These are phyloP conservation scores for Morphnarchus princeps DNA, from an alignment of 2,113 vertebrate species.

Conservation along the genomic window DNA sequence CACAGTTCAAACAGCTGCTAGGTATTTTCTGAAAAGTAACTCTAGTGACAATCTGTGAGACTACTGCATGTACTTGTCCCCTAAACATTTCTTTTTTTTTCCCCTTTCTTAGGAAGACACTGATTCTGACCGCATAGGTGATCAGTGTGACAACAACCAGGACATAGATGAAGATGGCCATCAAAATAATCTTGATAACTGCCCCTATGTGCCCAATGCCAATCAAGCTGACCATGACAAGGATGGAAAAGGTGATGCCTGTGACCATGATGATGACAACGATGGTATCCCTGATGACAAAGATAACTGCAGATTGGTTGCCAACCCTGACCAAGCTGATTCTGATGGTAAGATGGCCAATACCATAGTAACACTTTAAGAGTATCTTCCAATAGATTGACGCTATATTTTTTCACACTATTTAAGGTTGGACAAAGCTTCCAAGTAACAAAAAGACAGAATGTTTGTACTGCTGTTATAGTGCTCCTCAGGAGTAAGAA, in stretches of 20 bases:
- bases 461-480: background rate
- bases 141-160: constrained; percentile 95
- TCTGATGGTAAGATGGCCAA: constrained; percentile 81
- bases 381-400: background rate
- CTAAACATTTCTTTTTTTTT: background rate
- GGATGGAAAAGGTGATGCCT: constrained; percentile 96
- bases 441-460: background rate
- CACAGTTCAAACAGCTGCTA: background rate
- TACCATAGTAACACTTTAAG: background rate
- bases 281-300: constrained; percentile 96
- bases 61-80: background rate
- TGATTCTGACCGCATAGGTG: constrained; percentile 94
- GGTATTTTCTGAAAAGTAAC: background rate
- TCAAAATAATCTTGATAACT: constrained; percentile 99
- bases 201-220: constrained; percentile 95
- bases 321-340: constrained; percentile 92
- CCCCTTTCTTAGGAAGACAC: constrained; percentile 81
- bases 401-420: rapidly evolving
- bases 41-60: background rate
- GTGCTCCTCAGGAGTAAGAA: background rate
- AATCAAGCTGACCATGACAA: constrained; percentile 98
- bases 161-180: constrained; percentile 98
- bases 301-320: constrained; percentile 92
- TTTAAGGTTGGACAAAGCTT: background rate
- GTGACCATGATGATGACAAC: constrained; percentile 98